Conservation (phyloP, 2,888 invertebrate species). For the Drosophila anomelani region DNA sequence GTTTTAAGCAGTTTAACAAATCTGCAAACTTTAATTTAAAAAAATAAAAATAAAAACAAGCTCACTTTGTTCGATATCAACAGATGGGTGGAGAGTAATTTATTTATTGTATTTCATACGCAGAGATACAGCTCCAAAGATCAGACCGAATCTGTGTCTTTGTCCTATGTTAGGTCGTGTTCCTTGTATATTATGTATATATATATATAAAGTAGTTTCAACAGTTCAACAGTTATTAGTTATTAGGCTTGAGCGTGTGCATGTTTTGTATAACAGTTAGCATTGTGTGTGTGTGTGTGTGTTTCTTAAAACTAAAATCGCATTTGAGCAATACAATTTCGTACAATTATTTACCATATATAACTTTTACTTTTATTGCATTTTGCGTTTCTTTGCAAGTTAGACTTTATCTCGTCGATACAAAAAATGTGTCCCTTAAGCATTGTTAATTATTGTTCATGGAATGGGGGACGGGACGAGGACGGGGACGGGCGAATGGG, state of each 20-base stretch:
- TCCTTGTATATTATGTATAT: constrained; percentile 6
- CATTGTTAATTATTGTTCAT: constrained; percentile 31
- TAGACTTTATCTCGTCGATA: constrained; percentile 66
- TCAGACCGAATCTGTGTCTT: constrained; percentile 24
- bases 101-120: constrained; percentile 47
- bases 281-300: constrained; percentile 15
- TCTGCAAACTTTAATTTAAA: too few relatives aligned
- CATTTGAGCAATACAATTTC: constrained; percentile 61
- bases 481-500: constrained; percentile 3
- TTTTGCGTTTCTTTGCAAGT: constrained; percentile 48
- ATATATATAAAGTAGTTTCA: constrained; percentile 61
- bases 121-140: constrained; percentile 42
- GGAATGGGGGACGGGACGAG: constrained; percentile 21
- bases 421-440: constrained; percentile 18
- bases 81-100: constrained; percentile 45
- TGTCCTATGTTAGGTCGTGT: constrained; percentile 11
- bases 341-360: constrained; percentile 4
- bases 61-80: constrained; percentile 26
- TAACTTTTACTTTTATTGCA: constrained; percentile 20
- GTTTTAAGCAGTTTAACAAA: too few relatives aligned
- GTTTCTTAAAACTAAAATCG: constrained; percentile 61
- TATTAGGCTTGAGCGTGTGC: constrained; percentile 38
- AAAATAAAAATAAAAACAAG: too few relatives aligned
- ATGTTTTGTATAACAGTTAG: constrained; percentile 48
- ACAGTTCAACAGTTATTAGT: constrained; percentile 61